Evolutionary conservation across 2,113 vertebrate species (phyloP).

Genomic region (Phalacrocorax carbo): DNA sequence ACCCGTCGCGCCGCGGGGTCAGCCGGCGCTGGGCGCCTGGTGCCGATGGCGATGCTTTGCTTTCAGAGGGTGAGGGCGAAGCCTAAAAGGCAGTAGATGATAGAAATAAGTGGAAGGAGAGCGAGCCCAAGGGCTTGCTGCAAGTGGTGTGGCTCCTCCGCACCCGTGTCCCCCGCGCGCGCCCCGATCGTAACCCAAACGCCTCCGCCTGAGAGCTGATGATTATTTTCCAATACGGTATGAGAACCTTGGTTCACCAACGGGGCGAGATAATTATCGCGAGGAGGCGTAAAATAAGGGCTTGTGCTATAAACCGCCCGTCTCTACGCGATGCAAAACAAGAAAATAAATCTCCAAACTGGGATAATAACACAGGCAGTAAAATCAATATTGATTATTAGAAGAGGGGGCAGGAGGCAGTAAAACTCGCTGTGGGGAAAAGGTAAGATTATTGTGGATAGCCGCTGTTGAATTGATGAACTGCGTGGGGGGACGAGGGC

Average conservation of each 20-base stretch:
- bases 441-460: conserved; percentile 7
- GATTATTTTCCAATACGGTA: conserved; percentile 57
- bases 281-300: conserved; percentile 9
- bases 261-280: conserved; percentile 38
- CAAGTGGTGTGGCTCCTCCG: background rate
- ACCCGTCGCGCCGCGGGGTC: background rate
- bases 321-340: background rate
- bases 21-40: background rate
- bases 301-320: background rate
- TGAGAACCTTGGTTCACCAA: background rate
- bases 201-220: background rate
- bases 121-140: background rate
- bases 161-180: accelerated
- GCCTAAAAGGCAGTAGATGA: background rate
- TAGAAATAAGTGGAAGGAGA: background rate
- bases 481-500: accelerated
- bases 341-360: conserved; percentile 60
- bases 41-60: background rate
- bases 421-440: conserved; percentile 2
- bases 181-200: accelerated
- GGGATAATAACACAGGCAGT: conserved; percentile 50
- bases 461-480: background rate
- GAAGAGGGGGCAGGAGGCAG: conserved; percentile 30
- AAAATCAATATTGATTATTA: conserved; percentile 79
- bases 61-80: background rate